phyloP scores from a whole-genome alignment of 53 echinoderm and acorn worm species.

The Echinarachnius parma region DNA sequence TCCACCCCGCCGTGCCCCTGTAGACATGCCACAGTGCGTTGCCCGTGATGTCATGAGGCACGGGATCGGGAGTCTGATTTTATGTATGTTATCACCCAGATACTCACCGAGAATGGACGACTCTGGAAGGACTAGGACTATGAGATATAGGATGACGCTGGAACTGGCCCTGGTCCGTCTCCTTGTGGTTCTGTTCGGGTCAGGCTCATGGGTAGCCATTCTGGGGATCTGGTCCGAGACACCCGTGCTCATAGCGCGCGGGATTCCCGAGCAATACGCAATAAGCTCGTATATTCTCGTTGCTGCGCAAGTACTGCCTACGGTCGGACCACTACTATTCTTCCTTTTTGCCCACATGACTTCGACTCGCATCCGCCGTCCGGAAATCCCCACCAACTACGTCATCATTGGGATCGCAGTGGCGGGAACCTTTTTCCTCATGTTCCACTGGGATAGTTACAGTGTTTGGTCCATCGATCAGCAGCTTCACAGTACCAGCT shows the following conservation, averaged over 20 bases:
- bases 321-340: slow-evolving; percentile 73
- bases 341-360: slow-evolving; percentile 42
- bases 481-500: slow-evolving; percentile 70
- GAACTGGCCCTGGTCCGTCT: slow-evolving; percentile 23
- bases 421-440: slow-evolving; percentile 55
- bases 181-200: slow-evolving; percentile 52
- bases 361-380: slow-evolving; percentile 47
- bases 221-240: slow-evolving; percentile 64
- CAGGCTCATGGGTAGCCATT: slow-evolving; percentile 60
- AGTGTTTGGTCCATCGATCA: slow-evolving; percentile 60
- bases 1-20: no score
- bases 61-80: no score
- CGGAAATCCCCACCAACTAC: slow-evolving; percentile 74
- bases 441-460: slow-evolving; percentile 81
- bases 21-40: no score
- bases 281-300: slow-evolving; percentile 63
- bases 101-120: no score
- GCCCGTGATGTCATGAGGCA: no score
- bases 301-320: slow-evolving; percentile 72
- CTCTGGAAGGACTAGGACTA: no score
- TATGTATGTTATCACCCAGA: no score
- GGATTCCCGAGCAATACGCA: slow-evolving; percentile 78
- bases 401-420: slow-evolving; percentile 52
- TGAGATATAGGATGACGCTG: no score
- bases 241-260: slow-evolving; percentile 67